A percentile compares a stretch with the other conserved stretches of the same genome.
Conservation (phyloP, 2,113 vertebrate genomes). For the Bostrychus sinensis region DNA sequence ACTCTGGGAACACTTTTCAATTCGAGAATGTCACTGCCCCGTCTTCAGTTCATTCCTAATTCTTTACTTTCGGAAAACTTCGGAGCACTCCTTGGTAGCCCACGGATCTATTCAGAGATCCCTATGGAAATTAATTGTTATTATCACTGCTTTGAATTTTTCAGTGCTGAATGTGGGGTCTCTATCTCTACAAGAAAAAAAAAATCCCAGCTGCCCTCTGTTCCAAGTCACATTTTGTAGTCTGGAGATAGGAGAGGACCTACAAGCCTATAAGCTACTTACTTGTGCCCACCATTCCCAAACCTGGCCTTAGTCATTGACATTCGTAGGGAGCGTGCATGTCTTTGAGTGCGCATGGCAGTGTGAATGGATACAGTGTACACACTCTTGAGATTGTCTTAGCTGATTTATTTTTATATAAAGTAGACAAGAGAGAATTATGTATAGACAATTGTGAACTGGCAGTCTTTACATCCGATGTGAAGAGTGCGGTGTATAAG, state of each 20-base stretch:
- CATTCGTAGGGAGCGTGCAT: constrained; percentile 51
- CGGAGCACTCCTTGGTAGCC: constrained; percentile 50
- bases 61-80: constrained; percentile 45
- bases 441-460: constrained; percentile 59
- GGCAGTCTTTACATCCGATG: constrained; percentile 52
- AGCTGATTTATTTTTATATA: constrained; percentile 80
- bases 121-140: constrained; percentile 15
- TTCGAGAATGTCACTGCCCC: constrained; percentile 71
- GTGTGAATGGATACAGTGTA: constrained; percentile 52
- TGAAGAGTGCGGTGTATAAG: constrained; percentile 44
- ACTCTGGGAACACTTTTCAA: constrained; percentile 62
- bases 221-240: constrained; percentile 62
- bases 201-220: constrained; percentile 43
- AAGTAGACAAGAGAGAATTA: constrained; percentile 62
- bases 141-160: constrained; percentile 31
- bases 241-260: constrained; percentile 69
- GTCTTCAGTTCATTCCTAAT: constrained; percentile 62
- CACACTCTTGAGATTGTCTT: constrained; percentile 68
- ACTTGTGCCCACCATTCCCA: constrained; percentile 71
- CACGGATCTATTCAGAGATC: constrained; percentile 25
- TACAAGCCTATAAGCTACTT: constrained; percentile 74
- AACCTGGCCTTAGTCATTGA: constrained; percentile 83
- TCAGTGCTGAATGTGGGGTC: constrained; percentile 27
- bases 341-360: constrained; percentile 22
- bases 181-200: constrained; percentile 34